Base-by-base conservation (phyloP, 2,797 vertebrate species). In the Parauchenoglanis punctatus region DNA sequence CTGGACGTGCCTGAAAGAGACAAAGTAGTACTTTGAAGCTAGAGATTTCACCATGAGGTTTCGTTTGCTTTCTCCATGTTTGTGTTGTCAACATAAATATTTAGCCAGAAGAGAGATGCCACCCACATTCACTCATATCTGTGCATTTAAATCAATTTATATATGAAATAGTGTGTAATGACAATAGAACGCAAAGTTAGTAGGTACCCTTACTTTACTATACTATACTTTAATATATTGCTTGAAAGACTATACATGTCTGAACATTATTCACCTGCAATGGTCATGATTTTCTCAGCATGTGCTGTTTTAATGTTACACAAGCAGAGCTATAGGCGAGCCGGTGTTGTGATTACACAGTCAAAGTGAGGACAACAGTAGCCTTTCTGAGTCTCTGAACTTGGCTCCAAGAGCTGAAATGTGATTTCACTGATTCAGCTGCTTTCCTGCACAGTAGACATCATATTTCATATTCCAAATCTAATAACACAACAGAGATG, bases 1-100 rank as follows among this genome's bases (percentile, higher is more conserved):
- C 95, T 97, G 94, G 89, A 25, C 83, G 84, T 88, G 90, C 91
- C 95, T 96, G 94, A 92, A 94, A 89, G 46, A 89, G 15, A 87
- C 87, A 89, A 92, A 91, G 1, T 2, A 56, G 65, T 7, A 63
- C 23, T 82, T 88, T 65, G 2, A 73, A 8, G 28, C 18, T 31
- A 63, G 0, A 28, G 12, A 59, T 20, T 85, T 15, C n/a, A 52
- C 65, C 25, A 4, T 7, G 46, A 40, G 35, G 2, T 40, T 40
- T 40, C 35, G 35, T 40, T 40, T 40, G 0, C 28, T 40, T 31
- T 54, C 4, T 49, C 68, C 0, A 20, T 61, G 6, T 40, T 46
- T 40, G 8, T 5, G 28, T 15, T 18, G 28, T 56, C 28, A 28
- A 28, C 15, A 0, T 44, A n/a, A 61, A 81, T 7, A 54, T 25